Evolutionary conservation across 1,140 invertebrate genomes (phyloP).

Genomic region (Drosophila kurseongensis): DNA sequence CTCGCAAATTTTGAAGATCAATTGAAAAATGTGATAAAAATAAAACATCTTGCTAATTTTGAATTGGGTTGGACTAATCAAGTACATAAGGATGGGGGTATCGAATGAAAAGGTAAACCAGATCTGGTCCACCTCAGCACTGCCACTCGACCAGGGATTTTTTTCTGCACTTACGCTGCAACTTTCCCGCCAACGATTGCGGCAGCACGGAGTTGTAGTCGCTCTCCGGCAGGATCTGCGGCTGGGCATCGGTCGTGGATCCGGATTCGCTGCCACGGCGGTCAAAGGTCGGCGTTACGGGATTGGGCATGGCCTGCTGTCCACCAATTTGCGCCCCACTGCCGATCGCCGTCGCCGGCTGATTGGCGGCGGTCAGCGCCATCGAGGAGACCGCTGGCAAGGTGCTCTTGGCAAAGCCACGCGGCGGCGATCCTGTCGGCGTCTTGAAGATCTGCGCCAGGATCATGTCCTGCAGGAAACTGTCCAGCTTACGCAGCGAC

Average conservation of each 20-base stretch:
- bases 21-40: too few relatives aligned
- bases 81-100: background rate
- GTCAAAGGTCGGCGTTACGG: conserved; percentile 2
- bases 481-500: conserved; percentile 94
- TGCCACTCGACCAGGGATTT: conserved; percentile 1
- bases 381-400: conserved; percentile 11
- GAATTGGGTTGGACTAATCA: background rate
- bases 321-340: too few relatives aligned
- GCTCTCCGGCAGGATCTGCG: background rate
- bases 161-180: conserved; percentile 34
- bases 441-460: conserved; percentile 88
- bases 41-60: background rate
- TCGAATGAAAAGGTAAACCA: background rate
- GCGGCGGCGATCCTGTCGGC: conserved; percentile 89
- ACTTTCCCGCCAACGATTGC: conserved; percentile 1
- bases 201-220: background rate
- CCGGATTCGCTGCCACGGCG: conserved; percentile 8
- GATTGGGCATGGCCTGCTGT: background rate
- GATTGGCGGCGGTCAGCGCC: background rate
- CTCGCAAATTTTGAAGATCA: background rate
- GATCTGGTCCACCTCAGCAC: background rate
- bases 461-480: conserved; percentile 94
- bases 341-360: too few relatives aligned
- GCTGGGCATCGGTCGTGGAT: background rate
- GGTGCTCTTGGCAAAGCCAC: conserved; percentile 84